A percentile compares a stretch with the other conserved stretches of the same genome.
phyloP scores from a whole-genome alignment of 2,888 invertebrate species.

The Drosophila gaucha region DNA sequence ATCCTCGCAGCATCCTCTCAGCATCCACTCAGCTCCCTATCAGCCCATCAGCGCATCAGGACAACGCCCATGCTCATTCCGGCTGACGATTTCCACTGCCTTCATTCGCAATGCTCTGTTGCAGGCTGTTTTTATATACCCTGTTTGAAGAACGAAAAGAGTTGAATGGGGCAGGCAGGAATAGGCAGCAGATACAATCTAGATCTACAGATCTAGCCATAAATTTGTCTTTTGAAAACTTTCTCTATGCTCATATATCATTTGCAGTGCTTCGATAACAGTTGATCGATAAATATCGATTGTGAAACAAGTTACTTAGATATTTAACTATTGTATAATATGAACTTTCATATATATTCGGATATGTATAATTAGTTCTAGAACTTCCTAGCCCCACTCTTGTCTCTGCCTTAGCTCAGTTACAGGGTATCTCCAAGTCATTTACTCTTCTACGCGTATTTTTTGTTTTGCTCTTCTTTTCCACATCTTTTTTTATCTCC shows the following conservation, averaged over 20 bases:
- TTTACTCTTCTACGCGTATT: background rate
- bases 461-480: constrained; percentile 1
- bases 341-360: no score
- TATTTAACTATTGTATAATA: no score
- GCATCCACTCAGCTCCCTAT: background rate
- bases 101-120: constrained; percentile 43
- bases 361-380: no score
- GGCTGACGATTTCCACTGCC: constrained; percentile 27
- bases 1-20: constrained; percentile 7
- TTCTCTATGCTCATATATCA: background rate
- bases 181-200: no score
- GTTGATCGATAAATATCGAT: background rate
- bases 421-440: background rate
- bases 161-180: background rate
- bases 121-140: constrained; percentile 22
- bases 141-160: background rate
- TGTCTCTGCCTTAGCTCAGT: background rate
- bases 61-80: constrained; percentile 9
- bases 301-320: background rate
- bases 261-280: background rate
- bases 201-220: no score
- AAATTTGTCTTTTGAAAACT: background rate
- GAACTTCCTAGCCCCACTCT: no score
- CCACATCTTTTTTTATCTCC: constrained; percentile 17
- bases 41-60: background rate